Base-by-base conservation (phyloP, 2,113 vertebrate genomes). In the Isurus oxyrinchus region DNA sequence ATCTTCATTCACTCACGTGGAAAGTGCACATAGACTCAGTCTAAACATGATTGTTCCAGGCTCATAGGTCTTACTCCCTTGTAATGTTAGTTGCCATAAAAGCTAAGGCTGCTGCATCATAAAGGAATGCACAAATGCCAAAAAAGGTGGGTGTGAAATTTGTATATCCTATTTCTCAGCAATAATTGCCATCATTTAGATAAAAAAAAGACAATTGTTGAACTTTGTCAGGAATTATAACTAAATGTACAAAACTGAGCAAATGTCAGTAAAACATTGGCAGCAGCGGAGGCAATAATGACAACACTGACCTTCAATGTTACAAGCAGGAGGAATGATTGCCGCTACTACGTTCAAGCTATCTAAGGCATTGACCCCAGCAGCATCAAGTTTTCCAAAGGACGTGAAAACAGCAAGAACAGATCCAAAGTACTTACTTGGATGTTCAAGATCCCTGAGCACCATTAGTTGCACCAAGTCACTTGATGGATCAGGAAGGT, bases 161-260 rank as follows among this genome's bases (percentile, higher is more conserved):
- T n/a, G 1, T n/a, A 16, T 19, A 61, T 93, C 88, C 61, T 61
- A 61, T 59, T n/a, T n/a, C 88, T 61, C 31, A 93, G 31, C 88
- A 93, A 93, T 93, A 93, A 93, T 61, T n/a, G 27, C 88, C 59
- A 93, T 93, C 88, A 93, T 93, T 93, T 93, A 93, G 88, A 93
- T 93, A 93, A 93, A 93, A 59, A n/a, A 84, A n/a, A 93, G 31
- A 88, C 88, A 93, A 93, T 93, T 93, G 88, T 13, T 93, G 88
- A 93, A 61, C 88, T 93, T 93, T 93, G 88, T n/a, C 57, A n/a
- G 57, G 88, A 93, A 93, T 59, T 59, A 61, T 57, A 93, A 59
- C 31, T n/a, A 3, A 31, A 61, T 35, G 14, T 61, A 14, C 13
- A 93, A 35, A 93, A n/a, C 88, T 19, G 6, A 59, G 31, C 57